Evolutionary conservation across 2,797 vertebrate species (phyloP).

Genomic region (Intellagama lesueurii): DNA sequence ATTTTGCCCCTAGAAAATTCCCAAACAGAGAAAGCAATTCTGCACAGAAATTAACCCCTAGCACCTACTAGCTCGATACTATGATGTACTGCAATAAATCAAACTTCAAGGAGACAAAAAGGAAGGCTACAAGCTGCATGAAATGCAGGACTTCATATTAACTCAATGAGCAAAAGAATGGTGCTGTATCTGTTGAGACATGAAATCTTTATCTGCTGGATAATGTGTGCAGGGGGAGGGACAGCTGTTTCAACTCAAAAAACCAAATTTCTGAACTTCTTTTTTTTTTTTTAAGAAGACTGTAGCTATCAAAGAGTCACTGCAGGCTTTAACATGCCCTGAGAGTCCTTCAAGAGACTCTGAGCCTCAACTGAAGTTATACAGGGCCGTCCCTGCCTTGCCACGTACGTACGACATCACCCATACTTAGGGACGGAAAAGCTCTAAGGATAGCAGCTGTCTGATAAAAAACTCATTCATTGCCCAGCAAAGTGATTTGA

Average conservation of each 20-base stretch:
- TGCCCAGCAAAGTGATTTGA: slow-evolving; percentile 17
- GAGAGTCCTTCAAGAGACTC: slow-evolving; percentile 60
- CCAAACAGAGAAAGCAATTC: too few species aligned
- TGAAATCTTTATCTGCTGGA: slow-evolving; percentile 78
- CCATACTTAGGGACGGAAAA: slow-evolving; percentile 16
- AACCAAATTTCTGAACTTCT: slow-evolving; percentile 75
- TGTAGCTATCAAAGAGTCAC: slow-evolving; percentile 78
- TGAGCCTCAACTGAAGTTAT: slow-evolving; percentile 35
- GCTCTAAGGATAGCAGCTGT: neutral
- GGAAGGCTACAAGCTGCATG: slow-evolving; percentile 15
- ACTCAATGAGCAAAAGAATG: slow-evolving; percentile 49
- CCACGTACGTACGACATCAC: neutral
- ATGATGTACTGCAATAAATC: slow-evolving; percentile 21
- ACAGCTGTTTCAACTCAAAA: slow-evolving; percentile 76
- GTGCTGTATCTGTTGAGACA: slow-evolving; percentile 64
- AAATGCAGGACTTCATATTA: slow-evolving; percentile 8
- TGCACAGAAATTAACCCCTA: too few species aligned
- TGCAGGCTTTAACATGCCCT: slow-evolving; percentile 73
- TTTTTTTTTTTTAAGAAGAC: slow-evolving; percentile 60
- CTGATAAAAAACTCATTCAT: slow-evolving; percentile 1
- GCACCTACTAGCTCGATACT: neutral
- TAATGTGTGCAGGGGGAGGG: slow-evolving; percentile 70
- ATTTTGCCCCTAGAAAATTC: neutral
- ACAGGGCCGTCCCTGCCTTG: slow-evolving; percentile 19
- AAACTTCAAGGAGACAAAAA: slow-evolving; percentile 20